phyloP scores from a whole-genome alignment of 2,888 invertebrate genomes.

The Dendrolimus houi region DNA sequence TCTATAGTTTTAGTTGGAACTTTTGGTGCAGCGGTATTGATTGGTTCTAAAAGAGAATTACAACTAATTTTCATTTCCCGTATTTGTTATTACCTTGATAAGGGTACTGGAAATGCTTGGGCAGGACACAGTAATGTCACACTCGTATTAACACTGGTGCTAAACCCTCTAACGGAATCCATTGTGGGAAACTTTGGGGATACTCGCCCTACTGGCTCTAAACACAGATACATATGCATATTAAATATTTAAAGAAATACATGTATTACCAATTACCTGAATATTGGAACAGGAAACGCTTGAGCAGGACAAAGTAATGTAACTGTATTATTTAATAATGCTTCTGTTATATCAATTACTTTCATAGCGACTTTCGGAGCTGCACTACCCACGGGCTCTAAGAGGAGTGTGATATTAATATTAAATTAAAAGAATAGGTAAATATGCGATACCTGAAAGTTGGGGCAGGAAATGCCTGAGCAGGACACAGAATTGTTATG shows the following conservation, averaged over 20 bases:
- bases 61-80: conserved; percentile 15
- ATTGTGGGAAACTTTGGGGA: conserved; percentile 83
- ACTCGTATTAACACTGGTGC: conserved; percentile 67
- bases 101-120: conserved; percentile 80
- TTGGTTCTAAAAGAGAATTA: conserved; percentile 76
- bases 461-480: conserved; percentile 85
- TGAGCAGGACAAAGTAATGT: conserved; percentile 80
- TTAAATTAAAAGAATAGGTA: conserved; percentile 13
- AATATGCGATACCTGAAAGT: conserved; percentile 70
- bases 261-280: conserved; percentile 70
- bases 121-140: conserved; percentile 81
- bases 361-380: conserved; percentile 80
- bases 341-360: conserved; percentile 66
- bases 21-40: conserved; percentile 83
- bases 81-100: conserved; percentile 73
- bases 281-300: conserved; percentile 80
- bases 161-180: conserved; percentile 78
- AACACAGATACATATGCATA: conserved; percentile 26
- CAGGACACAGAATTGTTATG: conserved; percentile 80
- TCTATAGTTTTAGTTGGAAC: conserved; percentile 74
- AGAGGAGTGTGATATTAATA: conserved; percentile 24
- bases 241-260: conserved; percentile 8
- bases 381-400: conserved; percentile 83
- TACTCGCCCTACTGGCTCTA: conserved; percentile 78
- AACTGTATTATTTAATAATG: conserved; percentile 38